Base-by-base conservation (phyloP, 2,113 vertebrate genomes). In the Dromas ardeola region DNA sequence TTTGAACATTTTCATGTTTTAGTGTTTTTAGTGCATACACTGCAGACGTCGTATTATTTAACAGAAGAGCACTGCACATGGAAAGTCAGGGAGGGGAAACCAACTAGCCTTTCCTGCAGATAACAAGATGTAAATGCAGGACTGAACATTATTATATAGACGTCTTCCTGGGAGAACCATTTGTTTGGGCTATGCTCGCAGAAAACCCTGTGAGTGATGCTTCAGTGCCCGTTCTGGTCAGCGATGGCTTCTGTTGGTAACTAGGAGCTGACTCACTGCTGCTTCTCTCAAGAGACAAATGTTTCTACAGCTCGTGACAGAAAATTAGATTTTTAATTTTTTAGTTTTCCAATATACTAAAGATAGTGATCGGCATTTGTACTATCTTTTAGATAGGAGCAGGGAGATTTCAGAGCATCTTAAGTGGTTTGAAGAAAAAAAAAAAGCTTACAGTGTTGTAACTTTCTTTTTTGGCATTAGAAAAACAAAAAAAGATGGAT, bases 201-300 rank as follows among this genome's bases (percentile, higher is more conserved):
- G 91, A 95, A 94, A 93, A 15, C n/a, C 32, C 53, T 22, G 19
- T 69, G 53, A 82, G 53, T 3, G 15, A 79, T 82, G 81, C 70
- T 89, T 95, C 17, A 2, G 47, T 92, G 65, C 43, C 74, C 7
- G 6, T 97, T 45, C 50, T 90, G 90, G 87, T 83, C 93, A 96
- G 43, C 27, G 43, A 30, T 70, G 52, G 49, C 66, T 91, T 90
- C 74, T 96, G 32, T 72, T 93, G 45, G 76, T 85, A 87, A 80
- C 89, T 77, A 77, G 56, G 88, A 94, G 69, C 76, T 92, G 71
- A 94, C 42, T 96, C 81, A 77, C 70, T 62, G 67, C 55, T 92
- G 43, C 71, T 90, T 91, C 81, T 95, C 81, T 92, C 32, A 45
- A 81, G 76, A 90, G 71, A 78, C 56, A 61, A 76, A 61, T 93